phyloP scores from a whole-genome alignment of 1,140 invertebrate species.

The Penaeus chinensis region DNA sequence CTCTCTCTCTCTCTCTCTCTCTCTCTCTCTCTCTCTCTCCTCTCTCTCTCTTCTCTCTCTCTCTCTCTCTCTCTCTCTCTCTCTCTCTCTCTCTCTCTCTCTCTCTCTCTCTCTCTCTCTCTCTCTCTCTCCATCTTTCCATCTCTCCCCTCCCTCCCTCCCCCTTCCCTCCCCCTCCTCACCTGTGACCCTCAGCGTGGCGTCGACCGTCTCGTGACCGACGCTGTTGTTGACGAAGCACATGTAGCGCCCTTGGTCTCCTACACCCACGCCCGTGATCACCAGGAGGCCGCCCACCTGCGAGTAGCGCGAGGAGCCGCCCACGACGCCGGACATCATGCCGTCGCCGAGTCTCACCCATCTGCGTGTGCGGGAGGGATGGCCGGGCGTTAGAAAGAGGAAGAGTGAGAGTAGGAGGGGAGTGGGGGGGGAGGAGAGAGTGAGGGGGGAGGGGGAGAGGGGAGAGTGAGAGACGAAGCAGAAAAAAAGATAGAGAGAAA shows the following conservation, averaged over 20 bases:
- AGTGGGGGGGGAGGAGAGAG: not conserved
- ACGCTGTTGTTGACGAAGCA: constrained; percentile 75
- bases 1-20: constrained; percentile 11
- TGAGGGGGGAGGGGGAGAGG: not conserved
- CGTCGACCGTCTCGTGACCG: constrained; percentile 84
- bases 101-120: not conserved
- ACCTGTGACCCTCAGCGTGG: constrained; percentile 80
- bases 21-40: too few species aligned
- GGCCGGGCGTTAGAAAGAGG: not conserved
- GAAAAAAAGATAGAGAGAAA: not conserved
- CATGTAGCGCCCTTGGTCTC: constrained; percentile 72
- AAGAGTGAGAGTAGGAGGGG: constrained; percentile 12
- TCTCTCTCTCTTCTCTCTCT: too few species aligned
- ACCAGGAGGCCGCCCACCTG: constrained; percentile 64
- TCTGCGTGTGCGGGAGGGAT: not conserved
- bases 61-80: too few species aligned
- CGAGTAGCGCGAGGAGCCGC: constrained; percentile 63
- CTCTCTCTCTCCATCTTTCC: constrained; percentile 8
- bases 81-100: too few species aligned
- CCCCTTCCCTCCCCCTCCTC: constrained; percentile 63
- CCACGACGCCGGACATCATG: constrained; percentile 62
- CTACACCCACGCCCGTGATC: constrained; percentile 65
- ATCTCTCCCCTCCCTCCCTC: not conserved
- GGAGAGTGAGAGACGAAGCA: not conserved
- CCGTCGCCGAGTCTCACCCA: constrained; percentile 58